A percentile compares a stretch with the other conserved stretches of the same genome.
phyloP scores from a whole-genome alignment of 2,113 vertebrate species.

The Seriola quinqueradiata region DNA sequence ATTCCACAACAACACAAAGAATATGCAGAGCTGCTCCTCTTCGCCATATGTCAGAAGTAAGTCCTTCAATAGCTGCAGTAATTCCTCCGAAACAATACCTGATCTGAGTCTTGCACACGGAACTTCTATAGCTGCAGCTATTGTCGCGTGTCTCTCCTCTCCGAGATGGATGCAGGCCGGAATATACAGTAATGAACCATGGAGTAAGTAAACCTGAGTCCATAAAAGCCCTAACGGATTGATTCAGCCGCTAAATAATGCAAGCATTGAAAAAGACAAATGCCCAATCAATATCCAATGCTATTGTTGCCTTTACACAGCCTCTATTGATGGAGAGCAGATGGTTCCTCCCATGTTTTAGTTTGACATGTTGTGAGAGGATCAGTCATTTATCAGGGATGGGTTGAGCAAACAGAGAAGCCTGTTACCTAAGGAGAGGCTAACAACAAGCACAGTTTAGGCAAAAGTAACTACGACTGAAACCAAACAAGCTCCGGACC shows the following conservation, averaged over 20 bases:
- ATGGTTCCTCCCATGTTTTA: conserved; percentile 46
- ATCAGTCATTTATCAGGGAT: background rate
- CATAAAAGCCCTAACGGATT: conserved; percentile 75
- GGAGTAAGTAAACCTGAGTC: conserved; percentile 78
- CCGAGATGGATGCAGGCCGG: conserved; percentile 36
- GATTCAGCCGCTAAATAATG: conserved; percentile 80
- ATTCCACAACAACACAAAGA: conserved; percentile 26
- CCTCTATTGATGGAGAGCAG: conserved; percentile 43
- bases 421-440: background rate
- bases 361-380: conserved; percentile 11
- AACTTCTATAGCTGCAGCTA: conserved; percentile 38
- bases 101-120: conserved; percentile 8
- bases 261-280: conserved; percentile 74
- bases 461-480: background rate
- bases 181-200: conserved; percentile 70
- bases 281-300: conserved; percentile 69
- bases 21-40: conserved; percentile 21
- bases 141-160: conserved; percentile 36
- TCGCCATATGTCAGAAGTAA: conserved; percentile 52
- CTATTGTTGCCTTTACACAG: conserved; percentile 47
- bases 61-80: conserved; percentile 28
- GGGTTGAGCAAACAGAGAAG: background rate
- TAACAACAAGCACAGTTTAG: background rate
- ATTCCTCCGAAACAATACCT: conserved; percentile 48
- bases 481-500: background rate